phyloP scores from a whole-genome alignment of 2,888 invertebrate genomes.

The Tholera decimalis region DNA sequence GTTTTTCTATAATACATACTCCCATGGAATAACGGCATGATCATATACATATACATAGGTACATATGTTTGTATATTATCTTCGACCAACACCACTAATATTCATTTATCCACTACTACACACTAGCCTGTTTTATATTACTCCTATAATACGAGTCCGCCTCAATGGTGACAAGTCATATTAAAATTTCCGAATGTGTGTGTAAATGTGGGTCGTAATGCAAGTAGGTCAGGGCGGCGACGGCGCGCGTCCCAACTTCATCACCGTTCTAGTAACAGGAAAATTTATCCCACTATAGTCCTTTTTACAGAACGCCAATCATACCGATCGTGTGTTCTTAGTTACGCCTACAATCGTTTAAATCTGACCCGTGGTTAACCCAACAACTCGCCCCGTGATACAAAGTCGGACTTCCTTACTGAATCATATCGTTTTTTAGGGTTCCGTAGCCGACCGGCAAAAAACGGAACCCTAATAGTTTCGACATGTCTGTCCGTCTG shows the following conservation, averaged over 20 bases:
- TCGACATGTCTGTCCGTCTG: too few relatives aligned
- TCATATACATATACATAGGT: too few relatives aligned
- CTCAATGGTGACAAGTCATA: conserved; percentile 69
- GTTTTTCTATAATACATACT: too few relatives aligned
- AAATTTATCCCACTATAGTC: conserved; percentile 71
- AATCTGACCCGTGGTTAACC: conserved; percentile 55
- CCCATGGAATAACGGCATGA: not conserved
- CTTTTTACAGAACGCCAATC: conserved; percentile 69
- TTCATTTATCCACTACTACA: conserved; percentile 10
- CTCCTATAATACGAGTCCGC: conserved; percentile 42
- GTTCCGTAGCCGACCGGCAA: too few relatives aligned
- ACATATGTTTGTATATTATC: not conserved
- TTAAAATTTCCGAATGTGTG: conserved; percentile 76
- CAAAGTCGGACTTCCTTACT: not conserved
- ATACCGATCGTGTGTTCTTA: conserved; percentile 64
- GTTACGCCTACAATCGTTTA: conserved; percentile 71
- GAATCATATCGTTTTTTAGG: too few relatives aligned
- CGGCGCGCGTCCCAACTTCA: conserved; percentile 54
- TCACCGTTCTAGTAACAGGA: conserved; percentile 59
- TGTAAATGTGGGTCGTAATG: conserved; percentile 80
- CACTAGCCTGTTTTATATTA: conserved; percentile 40
- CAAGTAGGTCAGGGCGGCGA: conserved; percentile 81
- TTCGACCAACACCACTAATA: conserved; percentile 2
- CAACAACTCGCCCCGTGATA: not conserved
- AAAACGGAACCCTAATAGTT: too few relatives aligned